phyloP scores from a whole-genome alignment of 2,797 vertebrate species.

The Rachycentron canadum region DNA sequence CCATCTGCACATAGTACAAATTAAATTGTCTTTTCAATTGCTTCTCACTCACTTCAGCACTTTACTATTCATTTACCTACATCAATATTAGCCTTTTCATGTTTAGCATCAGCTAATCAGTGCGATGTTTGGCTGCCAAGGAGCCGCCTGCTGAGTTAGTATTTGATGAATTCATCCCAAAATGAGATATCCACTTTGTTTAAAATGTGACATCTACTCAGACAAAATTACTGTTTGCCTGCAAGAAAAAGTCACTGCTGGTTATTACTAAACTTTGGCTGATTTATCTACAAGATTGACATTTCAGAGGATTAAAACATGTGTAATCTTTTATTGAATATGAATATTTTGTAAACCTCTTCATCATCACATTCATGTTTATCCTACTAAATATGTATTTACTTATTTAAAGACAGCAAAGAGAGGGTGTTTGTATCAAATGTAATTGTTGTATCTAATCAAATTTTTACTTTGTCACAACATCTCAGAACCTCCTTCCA shows the following conservation, averaged over 20 bases:
- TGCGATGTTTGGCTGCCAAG: constrained; percentile 24
- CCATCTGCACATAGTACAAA: constrained; percentile 3
- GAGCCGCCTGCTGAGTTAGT: constrained; percentile 20
- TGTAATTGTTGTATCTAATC: constrained; percentile 13
- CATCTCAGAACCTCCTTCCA: constrained; percentile 36
- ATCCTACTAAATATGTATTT: not conserved
- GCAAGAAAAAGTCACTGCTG: constrained; percentile 5
- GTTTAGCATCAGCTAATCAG: constrained; percentile 11
- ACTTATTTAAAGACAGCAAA: not conserved
- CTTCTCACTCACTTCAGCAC: constrained; percentile 2
- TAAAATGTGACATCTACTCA: constrained; percentile 19
- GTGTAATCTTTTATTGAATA: not conserved
- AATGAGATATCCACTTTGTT: constrained; percentile 19
- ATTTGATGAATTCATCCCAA: constrained; percentile 24
- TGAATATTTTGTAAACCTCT: not conserved
- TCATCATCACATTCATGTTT: not conserved
- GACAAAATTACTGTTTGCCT: constrained; percentile 1
- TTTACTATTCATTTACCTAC: not conserved
- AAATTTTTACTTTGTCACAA: constrained; percentile 20
- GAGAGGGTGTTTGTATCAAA: not conserved
- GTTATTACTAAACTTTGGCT: not conserved
- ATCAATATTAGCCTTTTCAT: constrained; percentile 19
- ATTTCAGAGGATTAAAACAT: not conserved
- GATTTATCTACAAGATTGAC: not conserved
- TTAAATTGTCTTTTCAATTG: not conserved